phyloP scores from a whole-genome alignment of 2,888 invertebrate genomes.

The Hypsopygia costalis region DNA sequence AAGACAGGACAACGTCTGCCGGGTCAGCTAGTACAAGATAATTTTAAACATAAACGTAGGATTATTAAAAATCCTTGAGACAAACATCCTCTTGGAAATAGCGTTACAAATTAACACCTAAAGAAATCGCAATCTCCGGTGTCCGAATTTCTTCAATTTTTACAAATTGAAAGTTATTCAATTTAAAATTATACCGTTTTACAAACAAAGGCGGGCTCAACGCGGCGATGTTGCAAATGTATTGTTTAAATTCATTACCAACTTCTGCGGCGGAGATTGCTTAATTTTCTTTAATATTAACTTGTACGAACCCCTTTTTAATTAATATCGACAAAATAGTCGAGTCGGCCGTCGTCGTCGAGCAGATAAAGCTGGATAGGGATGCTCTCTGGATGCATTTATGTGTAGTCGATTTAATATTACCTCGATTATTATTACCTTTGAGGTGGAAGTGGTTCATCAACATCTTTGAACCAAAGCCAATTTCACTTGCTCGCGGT shows the following conservation, averaged over 20 bases:
- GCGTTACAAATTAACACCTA: neutral
- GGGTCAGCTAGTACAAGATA: too few species aligned
- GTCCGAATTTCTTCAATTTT: constrained; percentile 3
- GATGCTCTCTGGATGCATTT: too few species aligned
- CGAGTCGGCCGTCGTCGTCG: constrained; percentile 55
- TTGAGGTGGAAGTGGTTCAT: too few species aligned
- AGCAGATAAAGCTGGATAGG: constrained; percentile 56
- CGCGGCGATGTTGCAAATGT: constrained; percentile 26
- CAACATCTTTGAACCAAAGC: too few species aligned
- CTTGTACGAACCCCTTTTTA: constrained; percentile 78
- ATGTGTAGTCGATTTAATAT: too few species aligned
- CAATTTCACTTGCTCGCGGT: too few species aligned
- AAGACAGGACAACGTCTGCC: too few species aligned
- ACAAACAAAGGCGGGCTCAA: constrained; percentile 28
- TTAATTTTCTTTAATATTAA: constrained; percentile 81
- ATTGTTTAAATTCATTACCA: constrained; percentile 70
- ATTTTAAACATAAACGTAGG: too few species aligned
- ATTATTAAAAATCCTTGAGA: too few species aligned
- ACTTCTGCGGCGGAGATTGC: constrained; percentile 66
- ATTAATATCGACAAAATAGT: constrained; percentile 81
- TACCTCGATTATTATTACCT: too few species aligned
- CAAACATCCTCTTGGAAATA: too few species aligned
- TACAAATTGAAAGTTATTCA: constrained; percentile 22
- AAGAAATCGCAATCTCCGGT: neutral
- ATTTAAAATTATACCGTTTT: constrained; percentile 37